A percentile compares a stretch with the other conserved stretches of the same genome.
phyloP scores from a whole-genome alignment of 2,797 vertebrate genomes.

The Smutsia gigantea region DNA sequence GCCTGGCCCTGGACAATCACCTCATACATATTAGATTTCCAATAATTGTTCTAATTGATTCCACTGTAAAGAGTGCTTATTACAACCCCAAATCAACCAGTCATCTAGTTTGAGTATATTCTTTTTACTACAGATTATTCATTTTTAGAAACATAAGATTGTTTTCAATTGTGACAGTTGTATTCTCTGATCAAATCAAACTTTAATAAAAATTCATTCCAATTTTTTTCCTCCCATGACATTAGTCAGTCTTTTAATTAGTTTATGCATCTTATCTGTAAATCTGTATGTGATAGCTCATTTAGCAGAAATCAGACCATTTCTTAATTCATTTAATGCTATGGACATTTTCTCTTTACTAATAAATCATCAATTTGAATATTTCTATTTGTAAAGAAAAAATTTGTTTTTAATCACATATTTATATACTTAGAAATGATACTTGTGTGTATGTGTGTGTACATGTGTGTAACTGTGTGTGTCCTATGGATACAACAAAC shows the following conservation, averaged over 20 bases:
- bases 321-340: background rate
- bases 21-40: background rate
- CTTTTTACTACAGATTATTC: background rate
- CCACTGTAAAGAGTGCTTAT: background rate
- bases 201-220: background rate
- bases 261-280: background rate
- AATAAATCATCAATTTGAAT: background rate
- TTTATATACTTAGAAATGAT: background rate
- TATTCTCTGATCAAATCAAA: background rate
- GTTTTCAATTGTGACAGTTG: background rate
- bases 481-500: background rate
- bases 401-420: background rate
- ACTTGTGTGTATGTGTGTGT: background rate
- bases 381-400: background rate
- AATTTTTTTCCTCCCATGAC: background rate
- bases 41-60: background rate
- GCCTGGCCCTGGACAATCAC: background rate
- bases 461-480: background rate
- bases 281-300: background rate
- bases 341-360: background rate
- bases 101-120: background rate
- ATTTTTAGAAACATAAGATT: slow-evolving; percentile 21
- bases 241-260: background rate
- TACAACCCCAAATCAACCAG: background rate
- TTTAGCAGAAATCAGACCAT: background rate